Conservation (phyloP, 2,113 vertebrate genomes). For the Xiphophorus maculatus region DNA sequence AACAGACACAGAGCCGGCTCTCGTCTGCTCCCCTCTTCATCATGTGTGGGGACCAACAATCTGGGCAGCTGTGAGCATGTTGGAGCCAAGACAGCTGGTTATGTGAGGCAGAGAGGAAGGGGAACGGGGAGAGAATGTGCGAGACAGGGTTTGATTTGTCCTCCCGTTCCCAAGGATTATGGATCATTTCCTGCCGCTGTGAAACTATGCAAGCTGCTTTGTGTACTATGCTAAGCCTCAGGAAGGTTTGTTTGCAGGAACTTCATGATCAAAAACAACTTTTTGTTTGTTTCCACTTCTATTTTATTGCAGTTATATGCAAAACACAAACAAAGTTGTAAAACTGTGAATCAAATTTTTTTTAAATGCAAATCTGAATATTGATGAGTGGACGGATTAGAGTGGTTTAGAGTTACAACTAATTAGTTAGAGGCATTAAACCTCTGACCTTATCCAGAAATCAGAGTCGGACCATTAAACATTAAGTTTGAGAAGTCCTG, state of each 20-base stretch:
- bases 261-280: conserved; percentile 12
- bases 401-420: too few relatives aligned
- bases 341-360: too few relatives aligned
- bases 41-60: conserved; percentile 70
- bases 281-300: background rate
- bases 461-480: too few relatives aligned
- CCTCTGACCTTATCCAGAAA: too few relatives aligned
- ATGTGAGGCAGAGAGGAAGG: conserved; percentile 48
- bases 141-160: conserved; percentile 66
- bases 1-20: conserved; percentile 23
- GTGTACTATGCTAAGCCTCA: conserved; percentile 30
- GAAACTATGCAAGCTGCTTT: conserved; percentile 33
- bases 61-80: conserved; percentile 73
- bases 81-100: conserved; percentile 79
- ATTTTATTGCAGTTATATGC: background rate
- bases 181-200: conserved; percentile 69
- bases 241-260: conserved; percentile 4
- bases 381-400: too few relatives aligned
- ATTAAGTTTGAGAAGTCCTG: too few relatives aligned
- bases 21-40: conserved; percentile 44
- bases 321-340: too few relatives aligned
- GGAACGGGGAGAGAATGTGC: conserved; percentile 53
- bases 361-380: too few relatives aligned
- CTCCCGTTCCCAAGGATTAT: conserved; percentile 51
- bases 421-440: too few relatives aligned